Conservation (phyloP, 2,888 invertebrate genomes). For the Amblyjoppa fuscipennis region DNA sequence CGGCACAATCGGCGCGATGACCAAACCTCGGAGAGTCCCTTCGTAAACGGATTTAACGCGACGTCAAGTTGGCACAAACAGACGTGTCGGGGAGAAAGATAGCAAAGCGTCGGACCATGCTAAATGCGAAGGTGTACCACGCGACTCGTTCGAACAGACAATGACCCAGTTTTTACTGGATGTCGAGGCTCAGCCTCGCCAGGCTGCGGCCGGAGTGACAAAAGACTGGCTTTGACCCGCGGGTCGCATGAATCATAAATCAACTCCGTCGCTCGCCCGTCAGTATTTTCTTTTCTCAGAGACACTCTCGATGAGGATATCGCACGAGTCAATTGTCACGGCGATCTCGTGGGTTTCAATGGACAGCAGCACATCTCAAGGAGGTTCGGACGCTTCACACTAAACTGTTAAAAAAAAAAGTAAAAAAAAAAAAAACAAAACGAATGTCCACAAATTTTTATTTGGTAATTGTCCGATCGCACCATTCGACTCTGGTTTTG, state of each 20-base stretch:
- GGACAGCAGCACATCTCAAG: not conserved
- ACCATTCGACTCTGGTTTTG: no score
- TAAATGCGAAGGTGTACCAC: conserved; percentile 33
- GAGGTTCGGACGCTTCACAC: not conserved
- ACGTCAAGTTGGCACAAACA: conserved; percentile 55
- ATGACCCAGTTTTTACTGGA: conserved; percentile 19
- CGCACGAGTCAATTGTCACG: conserved; percentile 24
- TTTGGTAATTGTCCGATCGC: no score
- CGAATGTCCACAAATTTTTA: no score
- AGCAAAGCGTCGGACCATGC: conserved; percentile 1
- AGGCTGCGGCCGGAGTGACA: conserved; percentile 46
- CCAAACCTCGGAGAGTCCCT: conserved; percentile 21
- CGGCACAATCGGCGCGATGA: conserved; percentile 16
- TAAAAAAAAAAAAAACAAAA: no score
- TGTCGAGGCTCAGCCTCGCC: not conserved
- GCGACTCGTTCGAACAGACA: conserved; percentile 9
- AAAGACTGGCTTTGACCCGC: conserved; percentile 46
- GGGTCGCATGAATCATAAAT: conserved; percentile 51
- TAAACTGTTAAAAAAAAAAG: no score
- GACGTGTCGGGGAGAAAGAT: conserved; percentile 22
- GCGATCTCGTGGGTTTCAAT: not conserved
- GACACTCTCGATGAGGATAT: conserved; percentile 33
- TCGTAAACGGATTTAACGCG: conserved; percentile 46
- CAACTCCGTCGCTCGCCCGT: conserved; percentile 24
- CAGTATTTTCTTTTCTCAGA: conserved; percentile 10